Percentiles rank a stretch among this genome's conserved stretches.
These are phyloP conservation scores for Cyrtonyx montezumae DNA, from an alignment of 2,113 vertebrate species.

Conservation along the genomic window DNA sequence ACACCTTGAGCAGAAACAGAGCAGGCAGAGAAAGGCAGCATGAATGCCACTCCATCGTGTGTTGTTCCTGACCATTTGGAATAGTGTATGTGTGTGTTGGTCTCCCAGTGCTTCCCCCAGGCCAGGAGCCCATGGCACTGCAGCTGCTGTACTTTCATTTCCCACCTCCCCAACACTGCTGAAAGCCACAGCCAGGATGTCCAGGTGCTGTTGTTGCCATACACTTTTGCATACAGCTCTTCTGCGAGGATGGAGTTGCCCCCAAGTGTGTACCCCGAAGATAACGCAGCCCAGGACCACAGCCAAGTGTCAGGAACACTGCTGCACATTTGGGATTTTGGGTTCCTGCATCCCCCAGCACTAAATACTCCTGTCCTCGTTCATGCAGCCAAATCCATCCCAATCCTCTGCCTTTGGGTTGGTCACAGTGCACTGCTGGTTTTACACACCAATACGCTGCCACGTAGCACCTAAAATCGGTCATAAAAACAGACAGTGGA, in stretches of 20 bases:
- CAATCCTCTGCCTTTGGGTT: neutral
- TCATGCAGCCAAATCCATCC: fast-evolving
- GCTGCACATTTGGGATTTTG: fast-evolving
- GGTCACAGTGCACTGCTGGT: neutral
- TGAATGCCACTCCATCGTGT: conserved; percentile 41
- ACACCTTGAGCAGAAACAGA: conserved; percentile 36
- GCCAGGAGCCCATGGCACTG: conserved; percentile 28
- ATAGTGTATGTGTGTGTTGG: neutral
- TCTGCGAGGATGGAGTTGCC: neutral
- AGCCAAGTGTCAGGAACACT: neutral
- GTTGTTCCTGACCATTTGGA: conserved; percentile 10
- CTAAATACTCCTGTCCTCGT: neutral
- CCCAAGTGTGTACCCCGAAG: neutral
- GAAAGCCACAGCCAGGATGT: neutral
- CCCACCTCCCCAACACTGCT: fast-evolving
- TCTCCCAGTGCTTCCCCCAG: neutral
- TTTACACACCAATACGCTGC: fast-evolving
- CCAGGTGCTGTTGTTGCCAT: conserved; percentile 9
- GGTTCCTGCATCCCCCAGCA: neutral
- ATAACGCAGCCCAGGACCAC: neutral
- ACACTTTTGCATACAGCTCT: neutral
- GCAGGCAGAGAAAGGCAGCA: conserved; percentile 23
- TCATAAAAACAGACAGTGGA: neutral
- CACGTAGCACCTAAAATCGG: neutral
- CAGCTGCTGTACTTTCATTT: conserved; percentile 46